Evolutionary conservation across 2,888 invertebrate species (phyloP).

Genomic region (Lacanobia oleracea): DNA sequence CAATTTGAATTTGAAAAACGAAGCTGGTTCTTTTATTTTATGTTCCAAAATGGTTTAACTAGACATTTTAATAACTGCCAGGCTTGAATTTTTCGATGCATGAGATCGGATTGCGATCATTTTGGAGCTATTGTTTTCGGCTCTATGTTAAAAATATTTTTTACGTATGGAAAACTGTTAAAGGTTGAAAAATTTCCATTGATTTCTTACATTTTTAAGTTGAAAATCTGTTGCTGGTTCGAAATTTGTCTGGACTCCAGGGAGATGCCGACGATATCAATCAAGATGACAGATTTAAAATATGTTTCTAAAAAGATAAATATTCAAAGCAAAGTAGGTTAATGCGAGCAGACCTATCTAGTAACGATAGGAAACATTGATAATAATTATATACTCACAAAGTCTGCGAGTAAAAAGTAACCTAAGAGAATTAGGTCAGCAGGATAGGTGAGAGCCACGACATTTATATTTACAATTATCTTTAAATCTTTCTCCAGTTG

Average conservation of each 20-base stretch:
- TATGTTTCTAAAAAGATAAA: slow-evolving; percentile 8
- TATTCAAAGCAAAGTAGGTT: slow-evolving; percentile 26
- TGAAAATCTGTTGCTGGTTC: background rate
- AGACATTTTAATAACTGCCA: slow-evolving; percentile 29
- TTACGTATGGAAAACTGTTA: slow-evolving; percentile 15
- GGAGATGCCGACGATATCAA: slow-evolving; percentile 23
- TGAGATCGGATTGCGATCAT: slow-evolving; percentile 40
- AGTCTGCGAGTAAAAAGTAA: slow-evolving; percentile 10
- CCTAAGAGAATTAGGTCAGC: slow-evolving; percentile 43
- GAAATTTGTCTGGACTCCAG: background rate
- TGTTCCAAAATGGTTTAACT: slow-evolving; percentile 19
- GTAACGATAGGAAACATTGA: slow-evolving; percentile 22
- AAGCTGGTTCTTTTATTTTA: slow-evolving; percentile 13
- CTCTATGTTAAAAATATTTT: slow-evolving; percentile 9
- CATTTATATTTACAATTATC: slow-evolving; percentile 43
- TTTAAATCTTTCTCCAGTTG: slow-evolving; percentile 40
- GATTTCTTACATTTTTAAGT: slow-evolving; percentile 2
- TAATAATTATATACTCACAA: slow-evolving; percentile 16
- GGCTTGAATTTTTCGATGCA: slow-evolving; percentile 40
- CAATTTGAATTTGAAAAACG: slow-evolving; percentile 50
- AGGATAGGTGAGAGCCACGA: slow-evolving; percentile 23
- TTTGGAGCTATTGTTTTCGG: slow-evolving; percentile 20
- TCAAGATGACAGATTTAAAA: slow-evolving; percentile 26
- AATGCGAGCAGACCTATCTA: slow-evolving; percentile 20
- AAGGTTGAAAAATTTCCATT: background rate